Evolutionary conservation across 2,888 invertebrate species (phyloP).

Genomic region (Cephus runcator): DNA sequence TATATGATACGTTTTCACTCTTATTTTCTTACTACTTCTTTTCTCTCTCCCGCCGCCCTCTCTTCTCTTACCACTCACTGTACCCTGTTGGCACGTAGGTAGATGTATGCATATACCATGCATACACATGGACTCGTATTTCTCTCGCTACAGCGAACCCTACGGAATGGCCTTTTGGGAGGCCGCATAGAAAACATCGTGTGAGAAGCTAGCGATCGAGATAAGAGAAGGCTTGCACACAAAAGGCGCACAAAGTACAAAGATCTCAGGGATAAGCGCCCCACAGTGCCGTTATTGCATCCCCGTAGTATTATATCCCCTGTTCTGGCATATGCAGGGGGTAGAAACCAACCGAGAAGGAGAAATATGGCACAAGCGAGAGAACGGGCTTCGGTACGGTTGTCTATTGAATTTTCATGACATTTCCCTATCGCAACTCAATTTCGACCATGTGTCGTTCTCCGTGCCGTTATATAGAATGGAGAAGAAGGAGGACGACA

Average conservation of each 20-base stretch:
- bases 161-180: not conserved
- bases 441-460: slow-evolving; percentile 31
- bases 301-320: slow-evolving; percentile 5
- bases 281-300: slow-evolving; percentile 18
- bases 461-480: not conserved
- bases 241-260: slow-evolving; percentile 47
- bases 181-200: not conserved
- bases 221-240: slow-evolving; percentile 26
- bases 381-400: slow-evolving; percentile 7
- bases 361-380: not conserved
- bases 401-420: slow-evolving; percentile 52
- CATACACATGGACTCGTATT: not conserved
- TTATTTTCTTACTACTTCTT: not conserved
- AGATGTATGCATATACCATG: not conserved
- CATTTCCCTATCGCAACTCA: slow-evolving; percentile 42
- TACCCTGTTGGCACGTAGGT: not conserved
- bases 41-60: not conserved
- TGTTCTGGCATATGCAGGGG: slow-evolving; percentile 18
- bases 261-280: slow-evolving; percentile 45
- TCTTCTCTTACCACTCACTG: not conserved
- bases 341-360: not conserved
- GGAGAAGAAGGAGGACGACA: not conserved
- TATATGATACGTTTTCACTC: not conserved
- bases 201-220: slow-evolving; percentile 20
- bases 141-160: not conserved